Percentiles rank a stretch among this genome's conserved stretches.
These are phyloP conservation scores for Brienomyrus brachyistius DNA, from an alignment of 2,113 vertebrate genomes.

Conservation along the genomic window DNA sequence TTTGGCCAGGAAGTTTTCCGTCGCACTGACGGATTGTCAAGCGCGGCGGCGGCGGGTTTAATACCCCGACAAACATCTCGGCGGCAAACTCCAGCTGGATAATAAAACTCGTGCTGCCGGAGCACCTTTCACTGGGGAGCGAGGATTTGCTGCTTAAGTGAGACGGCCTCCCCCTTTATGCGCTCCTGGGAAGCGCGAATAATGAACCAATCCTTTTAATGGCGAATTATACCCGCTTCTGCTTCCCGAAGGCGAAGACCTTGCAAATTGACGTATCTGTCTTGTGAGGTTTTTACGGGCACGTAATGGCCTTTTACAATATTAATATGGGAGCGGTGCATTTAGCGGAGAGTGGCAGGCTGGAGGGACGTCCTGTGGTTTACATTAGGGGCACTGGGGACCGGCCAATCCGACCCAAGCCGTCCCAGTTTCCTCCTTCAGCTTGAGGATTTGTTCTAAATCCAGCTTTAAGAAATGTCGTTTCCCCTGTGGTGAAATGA, in stretches of 20 bases:
- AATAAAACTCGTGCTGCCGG: constrained; percentile 74
- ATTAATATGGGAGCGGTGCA: constrained; percentile 98
- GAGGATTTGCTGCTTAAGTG: constrained; percentile 86
- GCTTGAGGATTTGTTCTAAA: constrained; percentile 91
- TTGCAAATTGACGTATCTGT: constrained; percentile 96
- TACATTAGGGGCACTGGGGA: constrained; percentile 86
- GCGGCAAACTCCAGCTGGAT: constrained; percentile 77
- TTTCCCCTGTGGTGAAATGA: constrained; percentile 56
- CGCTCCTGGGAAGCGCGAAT: constrained; percentile 75
- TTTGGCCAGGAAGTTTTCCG: constrained; percentile 66
- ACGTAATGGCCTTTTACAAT: constrained; percentile 99
- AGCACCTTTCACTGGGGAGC: constrained; percentile 75
- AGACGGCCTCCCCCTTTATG: constrained; percentile 77
- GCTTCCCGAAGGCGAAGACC: constrained; percentile 83
- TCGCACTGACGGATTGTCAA: constrained; percentile 83
- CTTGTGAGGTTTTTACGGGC: constrained; percentile 83
- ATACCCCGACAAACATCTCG: constrained; percentile 85
- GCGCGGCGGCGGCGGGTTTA: constrained; percentile 74
- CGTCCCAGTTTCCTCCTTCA: constrained; percentile 61
- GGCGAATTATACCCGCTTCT: constrained; percentile 86
- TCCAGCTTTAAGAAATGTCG: constrained; percentile 88
- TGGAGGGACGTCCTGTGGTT: constrained; percentile 84
- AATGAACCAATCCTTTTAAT: constrained; percentile 89
- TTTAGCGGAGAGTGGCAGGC: constrained; percentile 93
- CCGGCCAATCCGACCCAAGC: constrained; percentile 38